These are phyloP conservation scores for Priocnemis perturbator DNA, from an alignment of 2,888 invertebrate species.

Conservation along the genomic window DNA sequence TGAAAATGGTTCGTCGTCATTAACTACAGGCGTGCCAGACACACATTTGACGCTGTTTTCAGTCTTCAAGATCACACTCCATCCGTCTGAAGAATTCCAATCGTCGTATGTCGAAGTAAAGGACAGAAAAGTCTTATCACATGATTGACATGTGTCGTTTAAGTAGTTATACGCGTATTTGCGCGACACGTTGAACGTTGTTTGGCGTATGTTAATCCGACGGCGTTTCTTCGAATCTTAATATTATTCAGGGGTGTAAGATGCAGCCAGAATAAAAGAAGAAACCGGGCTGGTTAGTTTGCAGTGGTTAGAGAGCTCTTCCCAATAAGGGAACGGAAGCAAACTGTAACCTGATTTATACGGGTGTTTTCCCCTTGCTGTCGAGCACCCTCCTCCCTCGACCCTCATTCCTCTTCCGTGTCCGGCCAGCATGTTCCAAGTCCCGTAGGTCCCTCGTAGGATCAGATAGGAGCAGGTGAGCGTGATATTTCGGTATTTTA, in stretches of 20 bases:
- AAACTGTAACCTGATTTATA: slow-evolving; percentile 64
- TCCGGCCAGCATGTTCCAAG: slow-evolving; percentile 44
- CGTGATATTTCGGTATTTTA: slow-evolving; percentile 7
- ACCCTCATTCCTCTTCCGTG: slow-evolving; percentile 47
- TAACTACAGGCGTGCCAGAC: too few relatives aligned
- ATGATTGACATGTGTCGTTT: too few relatives aligned
- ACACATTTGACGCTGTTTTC: too few relatives aligned
- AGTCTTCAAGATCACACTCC: too few relatives aligned
- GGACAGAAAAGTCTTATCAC: too few relatives aligned
- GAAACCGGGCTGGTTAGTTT: slow-evolving; percentile 43
- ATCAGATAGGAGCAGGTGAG: slow-evolving; percentile 28
- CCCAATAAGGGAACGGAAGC: slow-evolving; percentile 51
- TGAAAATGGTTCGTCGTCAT: too few relatives aligned
- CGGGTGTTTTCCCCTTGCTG: slow-evolving; percentile 58
- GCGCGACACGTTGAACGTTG: too few relatives aligned
- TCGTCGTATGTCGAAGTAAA: too few relatives aligned
- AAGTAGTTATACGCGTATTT: too few relatives aligned
- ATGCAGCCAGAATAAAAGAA: slow-evolving; percentile 35
- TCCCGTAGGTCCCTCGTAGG: slow-evolving; percentile 41
- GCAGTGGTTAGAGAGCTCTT: slow-evolving; percentile 48
- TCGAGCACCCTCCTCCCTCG: slow-evolving; percentile 38
- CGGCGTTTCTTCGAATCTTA: slow-evolving; percentile 1
- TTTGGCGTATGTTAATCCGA: too few relatives aligned
- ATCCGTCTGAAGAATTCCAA: too few relatives aligned
- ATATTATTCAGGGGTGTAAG: slow-evolving; percentile 43